Evolutionary conservation across 2,113 vertebrate genomes (phyloP), one percentile per base, ranked within the genome.

Genomic region (Seriola dumerili): DNA sequence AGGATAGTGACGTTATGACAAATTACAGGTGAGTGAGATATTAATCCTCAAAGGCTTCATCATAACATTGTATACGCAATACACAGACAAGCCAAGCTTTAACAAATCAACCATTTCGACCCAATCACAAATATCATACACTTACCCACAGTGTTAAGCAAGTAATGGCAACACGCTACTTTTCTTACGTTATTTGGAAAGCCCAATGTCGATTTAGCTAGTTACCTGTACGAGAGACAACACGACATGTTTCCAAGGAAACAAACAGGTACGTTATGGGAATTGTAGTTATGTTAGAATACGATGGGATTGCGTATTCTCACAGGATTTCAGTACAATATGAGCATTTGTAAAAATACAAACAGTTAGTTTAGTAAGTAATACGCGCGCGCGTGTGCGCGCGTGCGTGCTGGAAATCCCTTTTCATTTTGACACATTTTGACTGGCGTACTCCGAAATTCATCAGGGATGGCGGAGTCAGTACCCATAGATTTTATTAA

Each of bases 181-280:
- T 17, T 36, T 1, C 62, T 61, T 4, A 14, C 10, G 3, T 58
- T 59, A 25, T 55, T 10, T 5, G 54, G 1, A 38, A 66, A 62
- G 32, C 55, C 4, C 13, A 3, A 25, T 19, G 21, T 52, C 11
- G 4, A 50, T 19, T 29, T 21, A n/a, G 61, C 4, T 12, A 13
- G 34, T 61, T 36, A 74, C 78, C 40, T 72, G 12, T 2, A 0
- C 4, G 23, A 13, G 3, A 59, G 17, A 72, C 59, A 85, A 89
- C 76, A 89, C 76, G 83, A 16, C 0, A 2, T 8, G 85, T 89
- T 57, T 34, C 85, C 72, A 83, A 3, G 80, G 69, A 44, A 80
- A 87, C 81, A 8, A 12, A 52, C 40, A 61, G 55, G 58, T 58
- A 7, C 17, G n/a, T 54, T 6, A 19, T 79, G 71, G 82, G 79